Conservation (phyloP, 2,113 vertebrate species). For the Heterotilapia buettikoferi region DNA sequence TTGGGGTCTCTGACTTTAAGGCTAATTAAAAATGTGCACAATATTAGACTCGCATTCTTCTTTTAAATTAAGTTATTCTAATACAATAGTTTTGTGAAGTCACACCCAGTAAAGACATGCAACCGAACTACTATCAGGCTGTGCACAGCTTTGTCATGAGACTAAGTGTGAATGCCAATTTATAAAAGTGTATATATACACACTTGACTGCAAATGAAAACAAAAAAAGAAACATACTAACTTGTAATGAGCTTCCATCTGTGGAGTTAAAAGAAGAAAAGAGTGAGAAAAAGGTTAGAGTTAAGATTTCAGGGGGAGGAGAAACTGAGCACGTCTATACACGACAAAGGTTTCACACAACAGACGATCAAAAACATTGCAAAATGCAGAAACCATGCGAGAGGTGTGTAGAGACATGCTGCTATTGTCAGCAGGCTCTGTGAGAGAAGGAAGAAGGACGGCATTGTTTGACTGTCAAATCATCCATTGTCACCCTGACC, state of each 20-base stretch:
- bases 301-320: background rate
- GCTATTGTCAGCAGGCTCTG: conserved; percentile 36
- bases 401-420: conserved; percentile 42
- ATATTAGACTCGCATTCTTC: background rate
- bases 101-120: background rate
- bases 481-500: conserved; percentile 39
- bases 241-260: conserved; percentile 93
- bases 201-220: background rate
- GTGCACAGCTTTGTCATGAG: background rate
- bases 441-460: conserved; percentile 35
- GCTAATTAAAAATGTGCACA: background rate
- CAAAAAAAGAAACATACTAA: conserved; percentile 81
- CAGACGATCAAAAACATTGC: background rate
- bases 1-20: background rate
- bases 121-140: background rate
- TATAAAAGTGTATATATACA: background rate
- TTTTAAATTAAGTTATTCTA: background rate
- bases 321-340: background rate
- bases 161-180: background rate
- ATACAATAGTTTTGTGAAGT: background rate
- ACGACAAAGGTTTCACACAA: background rate
- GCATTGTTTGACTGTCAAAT: conserved; percentile 40
- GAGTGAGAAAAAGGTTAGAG: conserved; percentile 37
- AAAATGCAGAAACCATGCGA: conserved; percentile 36
- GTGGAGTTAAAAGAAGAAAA: conserved; percentile 53